Percentiles rank a stretch among this genome's conserved stretches.
These are phyloP conservation scores for Panagrolaimus sp. DNA, from an alignment of 1,140 invertebrate species.

Conservation along the genomic window DNA sequence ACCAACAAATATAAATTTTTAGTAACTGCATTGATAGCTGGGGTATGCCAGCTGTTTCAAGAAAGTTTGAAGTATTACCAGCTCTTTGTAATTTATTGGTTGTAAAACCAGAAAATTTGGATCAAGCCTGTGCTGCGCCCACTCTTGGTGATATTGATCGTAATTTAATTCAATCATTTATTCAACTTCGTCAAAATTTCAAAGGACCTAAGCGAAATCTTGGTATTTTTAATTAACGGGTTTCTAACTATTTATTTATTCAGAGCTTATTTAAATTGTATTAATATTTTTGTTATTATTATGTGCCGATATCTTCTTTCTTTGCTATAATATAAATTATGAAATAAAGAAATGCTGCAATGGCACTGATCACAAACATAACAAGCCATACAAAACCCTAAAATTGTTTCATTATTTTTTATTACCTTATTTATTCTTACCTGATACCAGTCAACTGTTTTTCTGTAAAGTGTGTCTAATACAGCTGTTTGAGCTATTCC, in stretches of 20 bases:
- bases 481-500: neutral
- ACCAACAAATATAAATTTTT: slow-evolving; percentile 60
- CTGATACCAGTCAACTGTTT: neutral
- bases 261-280: neutral
- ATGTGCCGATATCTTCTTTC: neutral
- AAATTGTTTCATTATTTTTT: too few species aligned
- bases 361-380: neutral
- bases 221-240: neutral
- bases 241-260: neutral
- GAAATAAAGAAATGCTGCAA: slow-evolving; percentile 1
- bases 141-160: slow-evolving; percentile 13
- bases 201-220: neutral
- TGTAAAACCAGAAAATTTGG: slow-evolving; percentile 89
- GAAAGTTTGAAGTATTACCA: slow-evolving; percentile 85
- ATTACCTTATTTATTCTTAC: too few species aligned
- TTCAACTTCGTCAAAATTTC: slow-evolving; percentile 19
- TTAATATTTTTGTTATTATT: neutral
- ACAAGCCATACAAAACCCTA: slow-evolving; percentile 10
- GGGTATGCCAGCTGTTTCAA: slow-evolving; percentile 69
- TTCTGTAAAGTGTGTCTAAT: neutral
- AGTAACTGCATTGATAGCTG: slow-evolving; percentile 63
- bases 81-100: slow-evolving; percentile 88
- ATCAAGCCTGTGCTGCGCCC: slow-evolving; percentile 76
- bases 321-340: neutral
- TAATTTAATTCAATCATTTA: slow-evolving; percentile 9